Evolutionary conservation across 2,888 invertebrate species (phyloP).

Genomic region (Diaphora mendica): DNA sequence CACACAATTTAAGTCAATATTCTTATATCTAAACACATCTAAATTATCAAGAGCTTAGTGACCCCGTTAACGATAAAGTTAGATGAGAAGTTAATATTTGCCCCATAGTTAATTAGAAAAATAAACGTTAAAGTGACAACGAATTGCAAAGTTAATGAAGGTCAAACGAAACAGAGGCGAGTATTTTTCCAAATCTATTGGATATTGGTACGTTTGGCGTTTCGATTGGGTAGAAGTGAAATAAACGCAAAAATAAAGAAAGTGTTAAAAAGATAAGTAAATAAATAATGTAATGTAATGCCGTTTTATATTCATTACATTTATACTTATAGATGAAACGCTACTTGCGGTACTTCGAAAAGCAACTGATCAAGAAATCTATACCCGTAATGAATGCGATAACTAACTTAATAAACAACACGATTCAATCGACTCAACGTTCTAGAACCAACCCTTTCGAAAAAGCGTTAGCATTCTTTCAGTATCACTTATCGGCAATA

Average conservation of each 20-base stretch:
- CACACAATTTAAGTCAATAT: no score
- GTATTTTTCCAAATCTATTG: no score
- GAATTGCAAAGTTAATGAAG: neutral
- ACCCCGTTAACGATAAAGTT: neutral
- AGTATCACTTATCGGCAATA: conserved; percentile 12
- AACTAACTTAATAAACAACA: neutral
- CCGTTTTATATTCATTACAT: neutral
- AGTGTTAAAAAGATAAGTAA: neutral
- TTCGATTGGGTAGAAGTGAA: no score
- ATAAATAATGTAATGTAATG: no score
- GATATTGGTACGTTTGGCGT: no score
- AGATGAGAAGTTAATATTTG: neutral
- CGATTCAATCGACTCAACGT: neutral
- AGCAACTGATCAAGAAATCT: neutral
- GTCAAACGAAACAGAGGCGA: neutral
- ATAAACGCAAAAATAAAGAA: neutral
- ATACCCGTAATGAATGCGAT: neutral
- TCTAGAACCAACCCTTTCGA: neutral
- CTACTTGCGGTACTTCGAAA: neutral
- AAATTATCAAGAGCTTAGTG: neutral
- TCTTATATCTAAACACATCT: neutral
- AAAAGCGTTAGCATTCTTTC: conserved; percentile 13
- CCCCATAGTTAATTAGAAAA: neutral
- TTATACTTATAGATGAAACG: neutral
- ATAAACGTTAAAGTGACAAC: neutral